A percentile compares a stretch with the other conserved stretches of the same genome.
phyloP scores from a whole-genome alignment of 1,140 invertebrate species.

The Orius laevigatus region DNA sequence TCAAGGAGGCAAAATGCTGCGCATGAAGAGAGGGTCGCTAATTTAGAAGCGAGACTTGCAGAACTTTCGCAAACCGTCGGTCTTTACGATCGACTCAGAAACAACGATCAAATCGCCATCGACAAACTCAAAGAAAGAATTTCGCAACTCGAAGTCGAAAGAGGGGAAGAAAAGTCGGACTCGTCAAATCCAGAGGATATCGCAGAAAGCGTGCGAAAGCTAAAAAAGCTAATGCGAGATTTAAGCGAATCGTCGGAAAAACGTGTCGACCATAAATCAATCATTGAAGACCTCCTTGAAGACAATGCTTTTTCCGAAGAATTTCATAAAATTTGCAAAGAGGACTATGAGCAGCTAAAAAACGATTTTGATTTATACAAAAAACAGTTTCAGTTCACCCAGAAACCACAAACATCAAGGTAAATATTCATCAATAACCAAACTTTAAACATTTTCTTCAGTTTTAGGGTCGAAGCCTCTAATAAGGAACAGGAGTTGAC shows the following conservation, averaged over 20 bases:
- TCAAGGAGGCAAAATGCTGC: constrained; percentile 43
- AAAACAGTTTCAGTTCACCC: constrained; percentile 23
- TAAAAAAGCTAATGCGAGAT: constrained; percentile 26
- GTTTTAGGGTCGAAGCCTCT: constrained; percentile 14
- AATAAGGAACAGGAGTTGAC: constrained; percentile 33
- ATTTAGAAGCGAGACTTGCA: constrained; percentile 57
- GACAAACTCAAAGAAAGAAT: constrained; percentile 41
- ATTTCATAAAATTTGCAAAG: constrained; percentile 27
- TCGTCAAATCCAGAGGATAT: constrained; percentile 19
- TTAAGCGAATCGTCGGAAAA: constrained; percentile 28
- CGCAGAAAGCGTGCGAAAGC: constrained; percentile 24
- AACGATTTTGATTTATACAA: constrained; percentile 32
- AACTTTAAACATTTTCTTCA: constrained; percentile 12
- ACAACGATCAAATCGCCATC: constrained; percentile 58
- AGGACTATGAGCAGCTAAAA: constrained; percentile 31
- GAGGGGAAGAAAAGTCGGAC: constrained; percentile 20
- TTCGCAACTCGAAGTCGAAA: constrained; percentile 26
- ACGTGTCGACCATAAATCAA: constrained; percentile 25
- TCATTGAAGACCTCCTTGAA: constrained; percentile 15
- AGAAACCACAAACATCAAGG: constrained; percentile 16
- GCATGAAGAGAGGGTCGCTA: constrained; percentile 58
- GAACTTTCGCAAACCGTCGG: constrained; percentile 66
- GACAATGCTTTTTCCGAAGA: constrained; percentile 15
- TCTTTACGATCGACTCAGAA: constrained; percentile 52
- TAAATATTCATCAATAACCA: no score